Conservation (phyloP, 2,797 vertebrate species). For the Balearica regulorum region DNA sequence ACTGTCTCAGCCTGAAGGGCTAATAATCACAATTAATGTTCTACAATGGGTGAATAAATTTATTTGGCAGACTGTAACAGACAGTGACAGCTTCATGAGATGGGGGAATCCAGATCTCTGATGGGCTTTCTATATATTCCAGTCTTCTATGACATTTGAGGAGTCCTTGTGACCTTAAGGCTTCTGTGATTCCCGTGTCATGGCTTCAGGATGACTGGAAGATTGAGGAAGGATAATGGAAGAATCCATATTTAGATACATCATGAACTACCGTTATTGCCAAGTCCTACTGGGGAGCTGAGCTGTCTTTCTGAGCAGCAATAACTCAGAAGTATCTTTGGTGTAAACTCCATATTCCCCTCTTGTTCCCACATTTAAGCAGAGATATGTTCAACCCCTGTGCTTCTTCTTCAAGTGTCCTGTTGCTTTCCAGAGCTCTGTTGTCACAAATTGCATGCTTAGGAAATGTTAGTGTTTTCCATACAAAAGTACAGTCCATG, state of each 20-base stretch:
- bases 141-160: not conserved
- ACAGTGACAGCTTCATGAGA: not conserved
- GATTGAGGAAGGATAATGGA: not conserved
- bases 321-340: not conserved
- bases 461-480: not conserved
- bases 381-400: not conserved
- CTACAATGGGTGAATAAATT: not conserved
- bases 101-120: not conserved
- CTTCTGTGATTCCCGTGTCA: not conserved
- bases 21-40: not conserved
- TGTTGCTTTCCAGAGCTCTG: not conserved
- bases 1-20: not conserved
- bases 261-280: not conserved
- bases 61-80: not conserved
- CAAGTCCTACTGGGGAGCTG: not conserved
- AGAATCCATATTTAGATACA: not conserved
- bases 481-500: not conserved
- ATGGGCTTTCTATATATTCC: not conserved
- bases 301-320: not conserved
- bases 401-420: not conserved
- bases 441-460: not conserved
- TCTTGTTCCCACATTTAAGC: not conserved
- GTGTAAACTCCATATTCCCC: not conserved
- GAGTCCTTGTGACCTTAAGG: not conserved
- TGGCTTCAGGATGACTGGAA: not conserved